A percentile compares a stretch with the other conserved stretches of the same genome.
Conservation (phyloP, 1,140 invertebrate genomes). For the Galendromus occidentalis region DNA sequence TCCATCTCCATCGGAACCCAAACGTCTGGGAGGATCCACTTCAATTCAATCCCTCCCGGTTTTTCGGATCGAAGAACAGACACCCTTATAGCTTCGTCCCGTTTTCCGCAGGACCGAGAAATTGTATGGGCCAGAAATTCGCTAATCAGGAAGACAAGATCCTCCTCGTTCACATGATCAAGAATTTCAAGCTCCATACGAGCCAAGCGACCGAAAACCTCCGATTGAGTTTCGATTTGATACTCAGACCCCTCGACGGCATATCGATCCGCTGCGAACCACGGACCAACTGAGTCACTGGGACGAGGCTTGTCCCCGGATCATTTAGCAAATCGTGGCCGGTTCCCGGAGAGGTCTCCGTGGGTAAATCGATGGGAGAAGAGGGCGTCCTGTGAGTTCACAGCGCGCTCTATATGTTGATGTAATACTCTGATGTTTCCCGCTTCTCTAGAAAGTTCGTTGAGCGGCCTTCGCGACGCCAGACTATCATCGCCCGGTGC, state of each 20-base stretch:
- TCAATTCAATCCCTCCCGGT: conserved; percentile 24
- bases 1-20: conserved; percentile 41
- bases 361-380: no score
- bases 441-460: no score
- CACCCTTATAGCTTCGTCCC: conserved; percentile 62
- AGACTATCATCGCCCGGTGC: no score
- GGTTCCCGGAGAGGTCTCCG: no score
- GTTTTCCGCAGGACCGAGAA: conserved; percentile 45
- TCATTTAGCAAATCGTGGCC: no score
- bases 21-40: conserved; percentile 51
- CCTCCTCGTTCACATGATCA: conserved; percentile 29
- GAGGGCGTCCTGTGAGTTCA: no score
- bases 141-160: conserved; percentile 35
- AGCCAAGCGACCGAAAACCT: conserved; percentile 20
- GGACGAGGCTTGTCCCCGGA: no score
- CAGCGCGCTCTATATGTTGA: no score
- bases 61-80: conserved; percentile 24
- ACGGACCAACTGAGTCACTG: background rate
- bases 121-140: conserved; percentile 30
- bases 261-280: conserved; percentile 12
- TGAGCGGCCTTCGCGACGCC: no score
- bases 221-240: conserved; percentile 21
- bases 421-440: no score
- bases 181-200: conserved; percentile 19
- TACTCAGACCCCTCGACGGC: conserved; percentile 21